phyloP scores from a whole-genome alignment of 1,140 invertebrate genomes.

The Daktulosphaira vitifoliae region DNA sequence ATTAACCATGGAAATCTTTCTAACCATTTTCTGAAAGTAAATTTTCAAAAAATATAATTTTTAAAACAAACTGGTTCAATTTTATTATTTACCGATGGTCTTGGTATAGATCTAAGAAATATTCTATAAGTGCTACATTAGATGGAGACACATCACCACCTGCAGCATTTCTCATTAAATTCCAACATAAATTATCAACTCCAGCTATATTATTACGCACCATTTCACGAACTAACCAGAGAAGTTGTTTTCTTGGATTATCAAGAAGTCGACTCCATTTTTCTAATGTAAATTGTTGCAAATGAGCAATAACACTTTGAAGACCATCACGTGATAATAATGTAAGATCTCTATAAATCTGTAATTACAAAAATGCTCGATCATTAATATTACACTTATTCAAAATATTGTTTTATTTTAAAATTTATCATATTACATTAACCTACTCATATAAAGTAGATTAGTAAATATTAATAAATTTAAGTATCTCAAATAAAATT shows the following conservation, averaged over 20 bases:
- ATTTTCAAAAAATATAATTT: slow-evolving; percentile 19
- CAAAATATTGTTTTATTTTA: no score
- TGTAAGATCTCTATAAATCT: slow-evolving; percentile 83
- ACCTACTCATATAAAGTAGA: no score
- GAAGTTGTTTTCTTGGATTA: slow-evolving; percentile 62
- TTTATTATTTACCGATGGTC: slow-evolving; percentile 61
- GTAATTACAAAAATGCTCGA: no score
- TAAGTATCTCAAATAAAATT: no score
- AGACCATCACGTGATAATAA: slow-evolving; percentile 82
- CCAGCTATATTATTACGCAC: slow-evolving; percentile 77
- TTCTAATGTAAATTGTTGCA: slow-evolving; percentile 77
- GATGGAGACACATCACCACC: slow-evolving; percentile 84
- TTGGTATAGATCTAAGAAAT: slow-evolving; percentile 82
- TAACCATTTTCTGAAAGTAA: slow-evolving; percentile 61
- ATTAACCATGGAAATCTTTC: slow-evolving; percentile 81
- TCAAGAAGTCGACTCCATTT: slow-evolving; percentile 82
- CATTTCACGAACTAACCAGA: slow-evolving; percentile 81
- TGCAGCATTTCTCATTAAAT: slow-evolving; percentile 84
- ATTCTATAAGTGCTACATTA: slow-evolving; percentile 85
- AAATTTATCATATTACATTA: no score
- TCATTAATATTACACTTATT: no score
- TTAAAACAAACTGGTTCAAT: not conserved
- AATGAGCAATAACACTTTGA: slow-evolving; percentile 63
- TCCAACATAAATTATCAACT: slow-evolving; percentile 83
- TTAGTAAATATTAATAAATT: no score